These are phyloP conservation scores for Steinernema feltiae DNA, from an alignment of 1,140 invertebrate species.

Conservation along the genomic window DNA sequence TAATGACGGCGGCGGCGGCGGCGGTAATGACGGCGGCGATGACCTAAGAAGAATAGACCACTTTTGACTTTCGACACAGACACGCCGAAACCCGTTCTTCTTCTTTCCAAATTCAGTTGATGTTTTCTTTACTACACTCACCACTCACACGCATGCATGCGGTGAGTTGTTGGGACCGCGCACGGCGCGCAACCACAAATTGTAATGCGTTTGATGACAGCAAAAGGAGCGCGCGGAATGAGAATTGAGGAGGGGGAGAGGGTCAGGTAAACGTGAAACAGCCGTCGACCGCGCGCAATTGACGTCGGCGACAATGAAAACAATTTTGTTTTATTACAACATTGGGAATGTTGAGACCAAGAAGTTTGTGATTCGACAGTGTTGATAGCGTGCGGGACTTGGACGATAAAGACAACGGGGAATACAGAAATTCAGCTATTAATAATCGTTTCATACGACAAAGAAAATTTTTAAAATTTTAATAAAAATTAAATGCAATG, in stretches of 20 bases:
- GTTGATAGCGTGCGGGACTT: no score
- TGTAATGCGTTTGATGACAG: not conserved
- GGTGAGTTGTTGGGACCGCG: not conserved
- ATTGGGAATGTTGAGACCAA: not conserved
- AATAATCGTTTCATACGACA: no score
- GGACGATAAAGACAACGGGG: no score
- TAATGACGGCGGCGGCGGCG: no score
- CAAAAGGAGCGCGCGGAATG: no score
- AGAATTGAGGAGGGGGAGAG: not conserved
- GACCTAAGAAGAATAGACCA: not conserved
- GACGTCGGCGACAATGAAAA: not conserved
- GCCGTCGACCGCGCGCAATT: not conserved
- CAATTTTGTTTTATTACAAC: not conserved
- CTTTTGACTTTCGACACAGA: not conserved
- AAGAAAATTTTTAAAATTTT: no score
- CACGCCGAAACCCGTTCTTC: not conserved
- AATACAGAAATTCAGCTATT: no score
- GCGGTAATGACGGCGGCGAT: no score
- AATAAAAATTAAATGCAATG: no score
- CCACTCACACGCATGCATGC: not conserved
- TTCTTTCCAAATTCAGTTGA: not conserved
- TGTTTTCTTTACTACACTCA: conserved; percentile 9
- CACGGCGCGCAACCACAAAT: not conserved
- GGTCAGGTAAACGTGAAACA: not conserved
- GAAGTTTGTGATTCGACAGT: no score